Percentiles rank a stretch among this genome's conserved stretches.
These are phyloP conservation scores for Montipora foliosa DNA, from an alignment of 64 coral and sea anemone genomes.

Conservation along the genomic window DNA sequence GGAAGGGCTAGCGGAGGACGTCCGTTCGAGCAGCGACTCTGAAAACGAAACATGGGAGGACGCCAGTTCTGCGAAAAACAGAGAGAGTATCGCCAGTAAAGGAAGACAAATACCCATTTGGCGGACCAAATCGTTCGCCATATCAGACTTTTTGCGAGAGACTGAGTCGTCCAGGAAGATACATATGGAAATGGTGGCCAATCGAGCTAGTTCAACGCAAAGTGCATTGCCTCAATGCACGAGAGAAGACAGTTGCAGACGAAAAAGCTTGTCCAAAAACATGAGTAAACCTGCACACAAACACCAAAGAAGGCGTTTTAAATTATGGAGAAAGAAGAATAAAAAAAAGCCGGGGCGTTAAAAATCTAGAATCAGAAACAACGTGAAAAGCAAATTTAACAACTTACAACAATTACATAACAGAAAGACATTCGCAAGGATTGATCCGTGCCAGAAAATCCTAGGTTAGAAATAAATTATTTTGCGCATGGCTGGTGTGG, in stretches of 20 bases:
- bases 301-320: too few species aligned
- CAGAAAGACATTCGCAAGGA: too few species aligned
- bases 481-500: too few species aligned
- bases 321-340: too few species aligned
- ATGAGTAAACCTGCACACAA: too few species aligned
- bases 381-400: too few species aligned
- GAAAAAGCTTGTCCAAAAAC: background rate
- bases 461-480: too few species aligned
- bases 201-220: background rate
- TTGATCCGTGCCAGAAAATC: too few species aligned
- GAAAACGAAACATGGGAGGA: background rate
- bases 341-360: too few species aligned
- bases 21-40: background rate
- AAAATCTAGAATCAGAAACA: too few species aligned
- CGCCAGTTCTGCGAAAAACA: background rate
- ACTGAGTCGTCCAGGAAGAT: background rate
- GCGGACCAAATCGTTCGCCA: background rate
- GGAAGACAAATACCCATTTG: background rate
- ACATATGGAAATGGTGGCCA: background rate
- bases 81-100: background rate
- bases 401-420: too few species aligned
- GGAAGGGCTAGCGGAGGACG: background rate
- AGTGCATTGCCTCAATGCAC: background rate
- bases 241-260: background rate
- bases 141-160: slow-evolving; percentile 10